Conservation (phyloP, 2,113 vertebrate species). For the Haplochromis vanheusdeni region DNA sequence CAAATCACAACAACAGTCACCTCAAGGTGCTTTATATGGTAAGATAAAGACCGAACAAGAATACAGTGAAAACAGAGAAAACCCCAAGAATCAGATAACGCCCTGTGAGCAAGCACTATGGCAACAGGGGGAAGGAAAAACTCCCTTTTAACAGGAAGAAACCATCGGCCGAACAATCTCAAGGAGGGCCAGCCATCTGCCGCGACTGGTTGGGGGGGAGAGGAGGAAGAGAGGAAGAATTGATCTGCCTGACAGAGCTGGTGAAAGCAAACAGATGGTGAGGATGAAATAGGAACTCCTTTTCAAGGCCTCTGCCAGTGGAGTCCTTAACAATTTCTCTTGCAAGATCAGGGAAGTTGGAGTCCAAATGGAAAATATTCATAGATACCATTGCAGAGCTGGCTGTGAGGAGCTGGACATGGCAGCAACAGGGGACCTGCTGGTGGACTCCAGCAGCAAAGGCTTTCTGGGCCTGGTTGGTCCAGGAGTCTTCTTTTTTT, state of each 20-base stretch:
- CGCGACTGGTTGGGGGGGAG: accelerated
- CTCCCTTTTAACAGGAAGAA: neutral
- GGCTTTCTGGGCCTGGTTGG: neutral
- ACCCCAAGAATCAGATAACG: neutral
- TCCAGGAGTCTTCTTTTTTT: neutral
- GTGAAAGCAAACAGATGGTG: neutral
- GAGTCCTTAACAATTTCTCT: neutral
- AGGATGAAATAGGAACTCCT: neutral
- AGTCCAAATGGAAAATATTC: neutral
- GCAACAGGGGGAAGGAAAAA: neutral
- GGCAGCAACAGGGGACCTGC: neutral
- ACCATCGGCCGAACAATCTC: neutral
- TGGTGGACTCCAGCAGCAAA: neutral
- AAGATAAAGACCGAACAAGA: neutral
- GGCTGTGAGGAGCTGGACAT: neutral
- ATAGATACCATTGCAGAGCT: accelerated
- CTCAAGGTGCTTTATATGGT: neutral
- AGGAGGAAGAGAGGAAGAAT: neutral
- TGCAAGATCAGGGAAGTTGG: neutral
- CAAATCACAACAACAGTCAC: neutral
- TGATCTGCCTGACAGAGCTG: neutral
- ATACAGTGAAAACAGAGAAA: neutral
- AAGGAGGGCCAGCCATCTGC: neutral
- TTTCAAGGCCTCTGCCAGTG: neutral
- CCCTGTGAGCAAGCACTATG: neutral